Base-by-base conservation (phyloP, 2,797 vertebrate species). In the Eulemur coronatus region DNA sequence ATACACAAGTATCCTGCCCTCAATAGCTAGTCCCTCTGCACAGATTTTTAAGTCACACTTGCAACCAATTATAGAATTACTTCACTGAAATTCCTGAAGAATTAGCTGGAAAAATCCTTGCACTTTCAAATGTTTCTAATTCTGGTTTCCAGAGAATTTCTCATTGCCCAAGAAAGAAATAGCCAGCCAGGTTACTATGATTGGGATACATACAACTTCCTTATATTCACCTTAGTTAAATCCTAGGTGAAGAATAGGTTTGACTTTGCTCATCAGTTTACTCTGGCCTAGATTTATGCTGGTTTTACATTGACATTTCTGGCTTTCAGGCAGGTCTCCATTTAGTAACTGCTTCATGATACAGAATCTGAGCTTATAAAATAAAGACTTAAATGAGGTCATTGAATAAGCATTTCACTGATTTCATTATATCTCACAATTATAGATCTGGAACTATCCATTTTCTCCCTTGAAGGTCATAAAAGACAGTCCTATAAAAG, bases 341-440 rank as follows among this genome's bases (percentile, higher is more conserved):
- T 92, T 84, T 95, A 95, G 87, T 95, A 88, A 61, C 72, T 93
- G 67, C 61, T 95, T 94, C 43, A 59, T 48, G 12, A 88, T 82
- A 59, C 63, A 80, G 63, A 96, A 94, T 75, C 81, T 88, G 46
- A 92, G 10, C 11, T 92, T 92, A 95, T 92, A 85, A 95, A 95
- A 95, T 63, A 89, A 97, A 97, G 89, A 76, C 35, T 43, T 96
- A 59, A 67, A 96, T 82, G 72, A 93, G 15, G 75, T 93, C 75
- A 93, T 80, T 89, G 93, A 94, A 95, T 89, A 94, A 86, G 38
- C 12, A 55, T 95, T 95, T 94, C 94, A 92, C 81, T 88, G 28
- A 96, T 97, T 96, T 92, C 65, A 95, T 96, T 96, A 70, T 94
- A 76, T 80, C 61, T 88, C 63, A 88, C 43, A 96, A 69, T 95